Percentiles rank a stretch among this genome's conserved stretches.
phyloP scores from a whole-genome alignment of 92 coral and sea anemone genomes.

The Paragorgia papillata region DNA sequence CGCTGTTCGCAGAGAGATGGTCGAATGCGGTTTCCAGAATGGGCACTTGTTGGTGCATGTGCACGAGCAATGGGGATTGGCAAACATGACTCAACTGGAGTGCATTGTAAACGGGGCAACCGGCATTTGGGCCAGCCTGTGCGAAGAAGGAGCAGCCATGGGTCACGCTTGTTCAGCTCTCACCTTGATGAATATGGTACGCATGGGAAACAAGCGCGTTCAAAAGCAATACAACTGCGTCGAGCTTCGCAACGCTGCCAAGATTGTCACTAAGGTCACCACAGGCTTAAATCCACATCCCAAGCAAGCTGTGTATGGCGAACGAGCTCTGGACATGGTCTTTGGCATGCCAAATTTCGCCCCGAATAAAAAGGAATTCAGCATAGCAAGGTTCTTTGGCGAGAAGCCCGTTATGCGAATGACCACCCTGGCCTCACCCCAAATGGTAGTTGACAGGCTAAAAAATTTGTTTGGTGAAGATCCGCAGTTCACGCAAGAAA shows the following conservation, averaged over 20 bases:
- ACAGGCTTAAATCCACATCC: slow-evolving; percentile 61
- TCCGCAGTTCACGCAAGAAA: slow-evolving; percentile 49
- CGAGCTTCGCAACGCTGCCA: slow-evolving; percentile 70
- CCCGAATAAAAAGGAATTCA: slow-evolving; percentile 67
- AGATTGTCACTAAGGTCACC: slow-evolving; percentile 58
- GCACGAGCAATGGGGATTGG: slow-evolving; percentile 76
- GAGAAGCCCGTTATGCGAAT: slow-evolving; percentile 56
- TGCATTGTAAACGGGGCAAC: slow-evolving; percentile 75
- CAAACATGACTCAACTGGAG: slow-evolving; percentile 65
- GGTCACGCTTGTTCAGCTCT: slow-evolving; percentile 75
- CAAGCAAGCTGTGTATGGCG: slow-evolving; percentile 58
- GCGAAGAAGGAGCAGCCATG: slow-evolving; percentile 77
- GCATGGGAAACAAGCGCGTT: slow-evolving; percentile 60
- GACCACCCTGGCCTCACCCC: slow-evolving; percentile 55
- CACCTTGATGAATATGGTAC: slow-evolving; percentile 69
- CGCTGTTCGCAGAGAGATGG: slow-evolving; percentile 71
- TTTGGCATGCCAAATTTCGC: slow-evolving; percentile 64
- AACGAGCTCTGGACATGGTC: slow-evolving; percentile 63
- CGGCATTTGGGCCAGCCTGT: slow-evolving; percentile 82
- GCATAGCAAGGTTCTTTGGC: slow-evolving; percentile 65
- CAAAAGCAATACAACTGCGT: slow-evolving; percentile 59
- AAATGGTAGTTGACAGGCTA: slow-evolving; percentile 57
- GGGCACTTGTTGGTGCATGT: slow-evolving; percentile 78
- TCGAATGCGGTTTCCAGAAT: slow-evolving; percentile 49
- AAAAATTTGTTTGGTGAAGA: slow-evolving; percentile 56